Percentiles rank a stretch among this genome's conserved stretches.
phyloP scores from a whole-genome alignment of 2,113 vertebrate species.

The Corvus moneduloides region DNA sequence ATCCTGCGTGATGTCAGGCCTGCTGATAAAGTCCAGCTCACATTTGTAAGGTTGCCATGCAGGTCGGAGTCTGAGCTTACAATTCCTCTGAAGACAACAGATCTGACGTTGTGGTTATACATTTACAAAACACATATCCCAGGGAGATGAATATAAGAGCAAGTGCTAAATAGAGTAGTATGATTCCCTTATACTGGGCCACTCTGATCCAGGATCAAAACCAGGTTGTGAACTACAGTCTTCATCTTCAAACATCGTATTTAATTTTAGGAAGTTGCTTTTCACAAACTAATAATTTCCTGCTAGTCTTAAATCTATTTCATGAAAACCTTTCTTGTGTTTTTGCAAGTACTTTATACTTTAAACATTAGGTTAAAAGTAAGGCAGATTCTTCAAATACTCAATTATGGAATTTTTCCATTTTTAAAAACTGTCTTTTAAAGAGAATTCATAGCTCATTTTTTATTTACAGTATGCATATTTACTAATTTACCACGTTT shows the following conservation, averaged over 20 bases:
- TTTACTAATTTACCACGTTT: neutral
- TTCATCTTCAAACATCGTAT: neutral
- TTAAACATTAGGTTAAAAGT: neutral
- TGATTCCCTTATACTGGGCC: neutral
- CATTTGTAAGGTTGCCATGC: fast-evolving
- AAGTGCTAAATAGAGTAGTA: neutral
- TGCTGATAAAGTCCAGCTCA: fast-evolving
- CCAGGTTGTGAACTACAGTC: neutral
- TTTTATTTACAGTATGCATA: neutral
- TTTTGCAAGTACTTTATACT: neutral
- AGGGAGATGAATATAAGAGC: neutral
- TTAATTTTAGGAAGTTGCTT: neutral
- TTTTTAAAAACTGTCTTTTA: neutral
- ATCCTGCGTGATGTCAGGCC: neutral
- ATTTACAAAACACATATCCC: neutral
- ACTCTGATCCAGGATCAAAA: neutral
- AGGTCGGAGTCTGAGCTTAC: neutral
- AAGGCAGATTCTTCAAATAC: neutral
- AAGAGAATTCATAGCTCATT: neutral
- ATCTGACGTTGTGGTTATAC: neutral
- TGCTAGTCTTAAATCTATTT: neutral
- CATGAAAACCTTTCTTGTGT: neutral
- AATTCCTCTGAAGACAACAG: neutral
- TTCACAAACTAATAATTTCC: neutral
- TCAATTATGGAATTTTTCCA: neutral